phyloP scores from a whole-genome alignment of 2,888 invertebrate genomes.

The Eilema depressum region DNA sequence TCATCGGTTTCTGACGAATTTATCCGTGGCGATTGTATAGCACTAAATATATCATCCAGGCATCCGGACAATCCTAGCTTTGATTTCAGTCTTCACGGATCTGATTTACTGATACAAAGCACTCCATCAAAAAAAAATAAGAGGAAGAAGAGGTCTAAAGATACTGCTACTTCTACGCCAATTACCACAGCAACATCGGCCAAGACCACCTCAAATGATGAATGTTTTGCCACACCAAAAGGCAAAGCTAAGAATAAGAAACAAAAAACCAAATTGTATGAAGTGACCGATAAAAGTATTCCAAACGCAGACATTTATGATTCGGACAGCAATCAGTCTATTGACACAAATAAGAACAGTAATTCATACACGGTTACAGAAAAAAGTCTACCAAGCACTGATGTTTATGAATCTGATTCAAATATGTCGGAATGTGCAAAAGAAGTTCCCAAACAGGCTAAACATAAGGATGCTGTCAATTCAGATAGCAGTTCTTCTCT shows the following conservation, averaged over 20 bases:
- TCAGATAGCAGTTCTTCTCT: conserved; percentile 54
- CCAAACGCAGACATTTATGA: conserved; percentile 85
- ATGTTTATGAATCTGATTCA: conserved; percentile 88
- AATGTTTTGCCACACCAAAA: conserved; percentile 82
- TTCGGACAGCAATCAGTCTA: conserved; percentile 85
- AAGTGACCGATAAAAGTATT: conserved; percentile 71
- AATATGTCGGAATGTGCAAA: conserved; percentile 66
- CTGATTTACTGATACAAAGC: conserved; percentile 73
- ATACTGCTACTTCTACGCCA: conserved; percentile 68
- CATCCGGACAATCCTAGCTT: conserved; percentile 74
- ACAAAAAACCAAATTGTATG: conserved; percentile 73
- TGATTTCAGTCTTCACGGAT: conserved; percentile 83
- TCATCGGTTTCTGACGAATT: conserved; percentile 85
- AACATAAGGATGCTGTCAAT: conserved; percentile 52
- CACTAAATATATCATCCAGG: conserved; percentile 80
- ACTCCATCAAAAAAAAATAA: conserved; percentile 74
- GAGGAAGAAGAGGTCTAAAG: conserved; percentile 78
- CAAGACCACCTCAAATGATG: conserved; percentile 55
- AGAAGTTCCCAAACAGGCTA: conserved; percentile 40
- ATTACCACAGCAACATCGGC: conserved; percentile 46
- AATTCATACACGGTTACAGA: conserved; percentile 71
- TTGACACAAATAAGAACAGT: conserved; percentile 62
- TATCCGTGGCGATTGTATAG: conserved; percentile 81
- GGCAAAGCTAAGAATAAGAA: conserved; percentile 81
- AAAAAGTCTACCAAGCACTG: conserved; percentile 76